Conservation (phyloP, 1,140 invertebrate species). For the Sycophaga agraensis region DNA sequence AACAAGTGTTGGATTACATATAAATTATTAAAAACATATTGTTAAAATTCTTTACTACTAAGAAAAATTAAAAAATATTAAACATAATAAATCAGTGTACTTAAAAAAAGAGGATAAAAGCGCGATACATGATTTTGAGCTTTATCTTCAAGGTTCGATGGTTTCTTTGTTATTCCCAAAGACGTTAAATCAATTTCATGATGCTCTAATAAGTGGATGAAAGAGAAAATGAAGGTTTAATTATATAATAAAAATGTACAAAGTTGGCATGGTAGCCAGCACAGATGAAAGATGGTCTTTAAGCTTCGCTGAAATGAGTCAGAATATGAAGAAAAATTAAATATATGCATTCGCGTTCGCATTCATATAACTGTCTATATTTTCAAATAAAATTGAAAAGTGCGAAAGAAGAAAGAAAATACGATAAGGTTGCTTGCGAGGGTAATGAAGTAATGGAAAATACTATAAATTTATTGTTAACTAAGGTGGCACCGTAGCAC, state of each 20-base stretch:
- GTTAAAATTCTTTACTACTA: too few species aligned
- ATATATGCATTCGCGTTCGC: slow-evolving; percentile 1
- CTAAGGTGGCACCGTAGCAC: slow-evolving; percentile 3
- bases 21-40: too few species aligned
- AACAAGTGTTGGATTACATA: too few species aligned
- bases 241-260: slow-evolving; percentile 6
- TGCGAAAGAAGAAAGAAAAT: neutral
- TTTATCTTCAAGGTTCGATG: slow-evolving; percentile 14
- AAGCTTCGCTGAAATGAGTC: neutral
- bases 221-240: slow-evolving; percentile 2
- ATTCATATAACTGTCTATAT: slow-evolving; percentile 9
- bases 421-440: neutral
- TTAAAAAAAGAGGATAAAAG: neutral
- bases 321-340: neutral
- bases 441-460: neutral
- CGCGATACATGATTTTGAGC: neutral
- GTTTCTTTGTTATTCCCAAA: neutral
- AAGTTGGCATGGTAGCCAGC: neutral
- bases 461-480: slow-evolving; percentile 17
- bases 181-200: slow-evolving; percentile 3
- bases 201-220: neutral
- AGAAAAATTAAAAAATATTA: neutral
- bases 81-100: too few species aligned
- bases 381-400: neutral
- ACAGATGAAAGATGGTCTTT: neutral